Evolutionary conservation across 2,888 invertebrate species (phyloP), one percentile per base, ranked within the genome.

Genomic region (Norana najaformis): DNA sequence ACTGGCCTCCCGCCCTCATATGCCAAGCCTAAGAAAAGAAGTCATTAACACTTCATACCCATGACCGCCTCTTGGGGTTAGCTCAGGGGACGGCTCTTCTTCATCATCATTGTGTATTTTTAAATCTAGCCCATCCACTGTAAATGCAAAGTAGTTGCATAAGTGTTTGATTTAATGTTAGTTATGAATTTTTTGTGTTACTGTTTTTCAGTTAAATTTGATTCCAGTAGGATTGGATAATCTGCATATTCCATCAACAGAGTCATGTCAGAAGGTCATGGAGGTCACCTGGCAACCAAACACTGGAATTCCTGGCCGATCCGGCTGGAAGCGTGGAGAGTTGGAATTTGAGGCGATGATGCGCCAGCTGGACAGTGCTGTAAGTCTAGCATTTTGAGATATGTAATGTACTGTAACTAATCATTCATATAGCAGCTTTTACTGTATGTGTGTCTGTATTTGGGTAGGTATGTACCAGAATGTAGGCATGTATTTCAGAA

Each of bases 341-440:
- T 96, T 98, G 92, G 98, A 99, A 95, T 99, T 98, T 95, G 99
- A 99, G 94, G 98, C 98, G 0, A 96, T 98, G 90, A 99, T 99
- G 98, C 96, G 99, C 89, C 98, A 98, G 97, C 95, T 99, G 92
- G 99, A 99, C 95, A 98, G 98, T 96, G 98, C 98, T 91, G 96
- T 96, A 94, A 95, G 96, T 94, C 30, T 6, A 34, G 88, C 38
- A 8, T 88, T 37, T 23, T 88, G 4, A 23, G 36, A 47, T 39
- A 18, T 34, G 23, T 34, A 39, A 11, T 30, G 8, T 39, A 34
- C 35, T 39, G 47, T 88, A n/a, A 39, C 38, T 88, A 35, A 69
- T 30, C 69, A 69, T 69, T 69, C n/a, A 69, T 69, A 16, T 69
- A 69, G 69, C 69, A n/a, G n/a, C 3, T 69, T 69, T 11, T 69